Evolutionary conservation across 2,113 vertebrate genomes (phyloP).

Genomic region (Pseudopipra pipra): DNA sequence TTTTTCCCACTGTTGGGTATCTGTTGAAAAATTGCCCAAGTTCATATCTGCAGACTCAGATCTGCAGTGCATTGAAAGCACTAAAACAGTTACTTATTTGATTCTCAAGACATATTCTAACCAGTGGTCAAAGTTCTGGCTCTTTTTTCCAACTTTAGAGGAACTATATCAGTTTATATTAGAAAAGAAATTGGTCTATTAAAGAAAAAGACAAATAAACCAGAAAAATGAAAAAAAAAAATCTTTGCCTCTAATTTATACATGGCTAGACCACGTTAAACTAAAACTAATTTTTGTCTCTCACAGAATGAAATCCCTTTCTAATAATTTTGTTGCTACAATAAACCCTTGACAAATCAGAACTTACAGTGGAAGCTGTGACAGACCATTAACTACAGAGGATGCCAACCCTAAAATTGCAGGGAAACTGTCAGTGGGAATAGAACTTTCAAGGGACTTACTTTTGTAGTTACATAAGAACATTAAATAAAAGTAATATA

Average conservation of each 20-base stretch:
- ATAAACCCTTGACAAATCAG: conserved; percentile 33
- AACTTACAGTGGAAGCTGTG: neutral
- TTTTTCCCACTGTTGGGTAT: neutral
- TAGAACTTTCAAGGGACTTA: conserved; percentile 14
- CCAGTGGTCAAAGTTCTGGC: neutral
- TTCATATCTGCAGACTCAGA: neutral
- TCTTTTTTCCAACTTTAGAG: neutral
- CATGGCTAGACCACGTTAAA: conserved; percentile 12
- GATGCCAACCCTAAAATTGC: conserved; percentile 31
- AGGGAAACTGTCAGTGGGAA: conserved; percentile 43
- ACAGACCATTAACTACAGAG: conserved; percentile 44
- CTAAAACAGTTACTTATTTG: neutral
- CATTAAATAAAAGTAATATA: conserved; percentile 41
- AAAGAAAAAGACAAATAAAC: conserved; percentile 2
- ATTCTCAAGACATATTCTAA: neutral
- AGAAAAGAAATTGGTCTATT: neutral
- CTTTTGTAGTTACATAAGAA: conserved; percentile 32
- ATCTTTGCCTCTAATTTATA: neutral
- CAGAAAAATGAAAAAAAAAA: neutral
- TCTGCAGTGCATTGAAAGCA: neutral
- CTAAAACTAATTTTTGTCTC: neutral
- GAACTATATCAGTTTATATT: neutral
- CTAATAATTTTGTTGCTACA: conserved; percentile 11
- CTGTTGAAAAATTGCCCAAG: neutral
- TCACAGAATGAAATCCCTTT: conserved; percentile 6